Percentiles rank a stretch among this genome's conserved stretches.
Evolutionary conservation across 2,888 invertebrate genomes (phyloP).

Genomic region (Eudemis profundana): DNA sequence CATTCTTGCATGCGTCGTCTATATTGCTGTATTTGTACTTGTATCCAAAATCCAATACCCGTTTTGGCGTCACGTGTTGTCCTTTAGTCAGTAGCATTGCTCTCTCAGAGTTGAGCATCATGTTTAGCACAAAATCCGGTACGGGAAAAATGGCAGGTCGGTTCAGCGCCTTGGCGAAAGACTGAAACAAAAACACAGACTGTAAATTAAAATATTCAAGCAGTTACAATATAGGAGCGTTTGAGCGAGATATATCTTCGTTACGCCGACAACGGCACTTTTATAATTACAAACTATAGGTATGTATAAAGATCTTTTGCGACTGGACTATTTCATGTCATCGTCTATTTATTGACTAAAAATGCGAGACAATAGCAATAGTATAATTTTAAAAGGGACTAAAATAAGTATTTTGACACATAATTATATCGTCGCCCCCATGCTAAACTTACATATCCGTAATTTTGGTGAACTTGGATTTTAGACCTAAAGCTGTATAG

Average conservation of each 20-base stretch:
- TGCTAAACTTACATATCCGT: too few relatives aligned
- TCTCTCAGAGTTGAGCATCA: constrained; percentile 91
- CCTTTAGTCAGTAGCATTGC: constrained; percentile 94
- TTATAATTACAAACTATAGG: too few relatives aligned
- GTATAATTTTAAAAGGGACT: too few relatives aligned
- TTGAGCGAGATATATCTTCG: background rate
- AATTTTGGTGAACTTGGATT: too few relatives aligned
- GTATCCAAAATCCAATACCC: constrained; percentile 91
- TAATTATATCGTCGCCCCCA: too few relatives aligned
- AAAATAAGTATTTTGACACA: too few relatives aligned
- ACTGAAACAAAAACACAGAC: constrained; percentile 83
- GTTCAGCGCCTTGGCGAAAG: constrained; percentile 91
- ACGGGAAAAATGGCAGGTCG: constrained; percentile 93
- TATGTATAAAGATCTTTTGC: too few relatives aligned
- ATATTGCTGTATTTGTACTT: constrained; percentile 91
- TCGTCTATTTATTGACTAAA: too few relatives aligned
- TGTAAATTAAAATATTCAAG: too few relatives aligned
- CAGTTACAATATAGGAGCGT: background rate
- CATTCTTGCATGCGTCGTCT: constrained; percentile 88
- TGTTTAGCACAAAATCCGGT: constrained; percentile 90
- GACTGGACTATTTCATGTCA: too few relatives aligned
- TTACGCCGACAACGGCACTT: background rate
- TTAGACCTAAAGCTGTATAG: too few relatives aligned
- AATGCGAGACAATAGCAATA: too few relatives aligned
- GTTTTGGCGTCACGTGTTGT: constrained; percentile 92